Evolutionary conservation across 2,888 invertebrate genomes (phyloP), one percentile per base, ranked within the genome.

Genomic region (Cyclophora albipunctata): DNA sequence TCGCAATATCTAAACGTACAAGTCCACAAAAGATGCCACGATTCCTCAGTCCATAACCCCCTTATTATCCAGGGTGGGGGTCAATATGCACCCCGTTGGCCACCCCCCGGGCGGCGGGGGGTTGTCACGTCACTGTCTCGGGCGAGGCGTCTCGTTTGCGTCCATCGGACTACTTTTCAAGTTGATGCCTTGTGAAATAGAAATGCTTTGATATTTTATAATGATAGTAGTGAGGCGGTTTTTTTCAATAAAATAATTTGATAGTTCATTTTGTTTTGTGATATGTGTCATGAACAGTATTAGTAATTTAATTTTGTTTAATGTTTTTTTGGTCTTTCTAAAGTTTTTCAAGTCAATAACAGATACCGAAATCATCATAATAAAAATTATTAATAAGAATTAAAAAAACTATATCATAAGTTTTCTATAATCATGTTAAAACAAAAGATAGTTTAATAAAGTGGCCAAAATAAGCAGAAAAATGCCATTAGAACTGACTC

Each of bases 51-150:
- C 74, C 73, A 71, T 75, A 71, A 63, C 81, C 79, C 81, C 82
- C 84, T 84, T 83, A 84, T 84, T 84, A 83, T 78, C 81, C 78
- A 58, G 57, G 59, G 63, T 68, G 77, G 80, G 78, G 77, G 78
- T 78, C 79, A 78, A 73, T 73, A 73, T 74, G 73, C 73, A 68
- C 72, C 73, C 70, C 64, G 37, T 37, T 37, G 4, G 5, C 37
- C 54, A 48, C 62, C 58, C 60, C 49, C 58, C 51, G 54, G 49
- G 51, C 35, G 44, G 64, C 48, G 60, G 67, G 54, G 59, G 67
- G 63, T 54, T 64, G 85, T 87, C 86, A 84, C 86, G 85, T 87
- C 87, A 87, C 84, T 86, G 85, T 86, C 86, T 81, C 77, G 78
- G 78, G 70, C 73, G 71, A 64, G 67, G 71, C 80, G 81, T 81